Evolutionary conservation across 1,140 invertebrate genomes (phyloP).

Genomic region (Onthophagus taurus): DNA sequence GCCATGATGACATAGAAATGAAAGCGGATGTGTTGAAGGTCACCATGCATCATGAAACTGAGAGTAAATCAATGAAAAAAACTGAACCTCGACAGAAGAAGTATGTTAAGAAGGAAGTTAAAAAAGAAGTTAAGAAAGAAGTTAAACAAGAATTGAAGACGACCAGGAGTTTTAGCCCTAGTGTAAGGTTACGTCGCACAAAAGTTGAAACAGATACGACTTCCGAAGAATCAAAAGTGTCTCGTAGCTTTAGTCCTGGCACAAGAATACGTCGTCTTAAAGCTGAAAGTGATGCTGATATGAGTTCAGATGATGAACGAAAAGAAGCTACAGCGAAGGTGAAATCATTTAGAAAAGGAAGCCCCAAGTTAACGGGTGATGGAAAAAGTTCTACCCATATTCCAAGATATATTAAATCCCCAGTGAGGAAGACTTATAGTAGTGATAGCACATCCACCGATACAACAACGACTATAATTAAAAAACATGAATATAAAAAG

Average conservation of each 20-base stretch:
- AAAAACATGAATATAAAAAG: constrained; percentile 20
- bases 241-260: constrained; percentile 4
- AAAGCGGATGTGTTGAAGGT: constrained; percentile 37
- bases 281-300: constrained; percentile 27
- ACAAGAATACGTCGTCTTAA: constrained; percentile 16
- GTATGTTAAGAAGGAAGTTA: neutral
- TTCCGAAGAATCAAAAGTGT: neutral
- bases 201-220: neutral
- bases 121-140: constrained; percentile 5
- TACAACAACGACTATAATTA: constrained; percentile 10
- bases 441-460: constrained; percentile 14
- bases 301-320: constrained; percentile 34
- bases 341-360: constrained; percentile 9
- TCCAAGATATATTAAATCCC: constrained; percentile 9
- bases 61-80: neutral
- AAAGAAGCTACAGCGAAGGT: neutral
- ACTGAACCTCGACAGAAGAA: neutral
- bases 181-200: constrained; percentile 11
- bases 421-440: constrained; percentile 8
- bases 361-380: neutral
- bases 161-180: constrained; percentile 1
- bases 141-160: neutral
- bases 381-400: constrained; percentile 13
- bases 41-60: constrained; percentile 25
- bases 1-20: constrained; percentile 35